These are phyloP conservation scores for Synergus itoensis DNA, from an alignment of 2,888 invertebrate genomes.

Conservation along the genomic window DNA sequence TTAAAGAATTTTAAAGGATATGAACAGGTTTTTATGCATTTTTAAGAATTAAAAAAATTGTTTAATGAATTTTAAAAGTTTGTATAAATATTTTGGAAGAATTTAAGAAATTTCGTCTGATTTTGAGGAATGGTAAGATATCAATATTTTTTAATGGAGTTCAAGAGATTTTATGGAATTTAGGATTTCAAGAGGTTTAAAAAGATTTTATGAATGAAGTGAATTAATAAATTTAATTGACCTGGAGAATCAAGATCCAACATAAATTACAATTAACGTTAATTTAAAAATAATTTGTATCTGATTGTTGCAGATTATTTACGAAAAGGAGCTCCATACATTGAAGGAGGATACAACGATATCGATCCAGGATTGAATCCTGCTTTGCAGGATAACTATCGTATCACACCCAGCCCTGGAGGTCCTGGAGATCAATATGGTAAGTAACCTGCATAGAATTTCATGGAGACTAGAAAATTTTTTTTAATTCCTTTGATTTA, in stretches of 20 bases:
- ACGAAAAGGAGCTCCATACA: slow-evolving; percentile 79
- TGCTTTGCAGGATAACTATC: slow-evolving; percentile 79
- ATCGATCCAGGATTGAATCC: slow-evolving; percentile 79
- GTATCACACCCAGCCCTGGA: slow-evolving; percentile 84
- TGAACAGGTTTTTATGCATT: no score
- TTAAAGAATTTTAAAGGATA: no score
- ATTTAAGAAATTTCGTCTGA: no score
- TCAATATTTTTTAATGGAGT: no score
- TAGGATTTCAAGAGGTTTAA: no score
- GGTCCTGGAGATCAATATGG: slow-evolving; percentile 82
- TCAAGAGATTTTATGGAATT: no score
- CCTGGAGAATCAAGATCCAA: not conserved
- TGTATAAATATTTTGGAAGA: no score
- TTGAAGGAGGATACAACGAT: slow-evolving; percentile 84
- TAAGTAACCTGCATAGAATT: slow-evolving; percentile 62
- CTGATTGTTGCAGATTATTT: slow-evolving; percentile 78
- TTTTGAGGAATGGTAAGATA: no score
- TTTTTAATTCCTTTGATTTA: slow-evolving; percentile 2
- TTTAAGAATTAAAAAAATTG: no score
- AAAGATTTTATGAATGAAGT: no score
- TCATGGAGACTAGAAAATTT: not conserved
- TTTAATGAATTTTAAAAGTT: no score
- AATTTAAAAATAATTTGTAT: slow-evolving; percentile 2
- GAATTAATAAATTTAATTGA: no score
- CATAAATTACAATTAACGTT: not conserved